Conservation (phyloP, 2,113 vertebrate species). For the Daphoenositta chrysoptera region DNA sequence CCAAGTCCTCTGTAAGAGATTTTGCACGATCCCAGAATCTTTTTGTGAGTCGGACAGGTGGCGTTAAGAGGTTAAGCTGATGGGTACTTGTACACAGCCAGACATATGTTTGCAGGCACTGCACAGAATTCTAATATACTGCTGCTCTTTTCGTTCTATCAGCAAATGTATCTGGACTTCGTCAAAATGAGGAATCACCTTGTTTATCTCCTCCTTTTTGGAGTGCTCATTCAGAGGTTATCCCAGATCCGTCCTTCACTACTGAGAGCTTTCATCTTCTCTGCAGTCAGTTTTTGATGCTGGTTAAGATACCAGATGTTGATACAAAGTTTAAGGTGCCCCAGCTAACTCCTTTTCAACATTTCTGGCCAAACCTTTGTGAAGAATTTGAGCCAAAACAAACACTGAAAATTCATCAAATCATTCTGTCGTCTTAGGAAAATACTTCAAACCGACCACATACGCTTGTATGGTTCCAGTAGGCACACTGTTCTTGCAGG, state of each 20-base stretch:
- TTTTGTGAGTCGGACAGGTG: background rate
- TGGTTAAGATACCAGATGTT: background rate
- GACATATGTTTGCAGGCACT: background rate
- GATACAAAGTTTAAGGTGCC: background rate
- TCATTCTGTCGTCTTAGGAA: background rate
- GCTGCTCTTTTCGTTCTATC: background rate
- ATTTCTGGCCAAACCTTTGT: background rate
- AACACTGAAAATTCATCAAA: background rate
- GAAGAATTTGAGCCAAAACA: background rate
- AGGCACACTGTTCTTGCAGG: background rate
- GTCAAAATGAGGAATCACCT: background rate
- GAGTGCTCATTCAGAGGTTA: background rate
- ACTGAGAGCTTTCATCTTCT: background rate
- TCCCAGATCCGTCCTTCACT: background rate
- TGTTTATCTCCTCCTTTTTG: background rate
- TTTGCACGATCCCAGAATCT: background rate
- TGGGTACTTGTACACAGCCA: background rate
- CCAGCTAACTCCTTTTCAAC: background rate
- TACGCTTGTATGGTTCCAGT: background rate
- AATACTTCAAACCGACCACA: background rate
- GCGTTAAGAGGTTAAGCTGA: background rate
- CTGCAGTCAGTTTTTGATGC: background rate
- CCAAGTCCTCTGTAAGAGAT: background rate
- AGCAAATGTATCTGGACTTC: background rate
- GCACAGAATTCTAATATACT: background rate